A percentile compares a stretch with the other conserved stretches of the same genome.
phyloP scores from a whole-genome alignment of 2,888 invertebrate genomes.

The Xestia xanthographa region DNA sequence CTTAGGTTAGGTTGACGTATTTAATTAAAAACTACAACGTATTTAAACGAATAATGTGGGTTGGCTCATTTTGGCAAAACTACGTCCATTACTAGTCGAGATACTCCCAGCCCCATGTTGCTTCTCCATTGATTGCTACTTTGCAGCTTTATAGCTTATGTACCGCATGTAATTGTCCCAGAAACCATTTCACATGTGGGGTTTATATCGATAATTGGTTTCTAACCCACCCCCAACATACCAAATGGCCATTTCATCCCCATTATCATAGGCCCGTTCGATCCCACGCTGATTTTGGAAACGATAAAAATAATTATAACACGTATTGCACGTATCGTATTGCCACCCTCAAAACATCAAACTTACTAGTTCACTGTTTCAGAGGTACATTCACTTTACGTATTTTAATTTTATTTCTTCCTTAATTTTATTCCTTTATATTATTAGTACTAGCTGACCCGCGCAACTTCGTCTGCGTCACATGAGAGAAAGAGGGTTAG shows the following conservation, averaged over 20 bases:
- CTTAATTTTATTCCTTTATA: too few species aligned
- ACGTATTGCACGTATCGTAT: background rate
- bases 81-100: background rate
- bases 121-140: constrained; percentile 18
- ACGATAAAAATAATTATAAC: constrained; percentile 32
- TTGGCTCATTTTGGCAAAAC: background rate
- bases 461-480: too few species aligned
- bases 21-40: too few species aligned
- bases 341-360: background rate
- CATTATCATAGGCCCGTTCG: constrained; percentile 31
- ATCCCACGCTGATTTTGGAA: constrained; percentile 56
- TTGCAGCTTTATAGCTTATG: constrained; percentile 12
- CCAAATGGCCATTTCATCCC: constrained; percentile 36
- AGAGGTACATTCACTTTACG: too few species aligned
- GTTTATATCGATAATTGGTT: constrained; percentile 48
- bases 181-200: constrained; percentile 33
- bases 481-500: too few species aligned
- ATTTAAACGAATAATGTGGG: too few species aligned
- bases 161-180: constrained; percentile 39
- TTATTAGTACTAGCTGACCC: too few species aligned
- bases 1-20: too few species aligned
- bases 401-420: too few species aligned
- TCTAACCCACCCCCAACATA: constrained; percentile 29
- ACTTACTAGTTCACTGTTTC: background rate
- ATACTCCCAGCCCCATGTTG: background rate